Conservation (phyloP, 1,140 invertebrate species). For the Drosophila parvula region DNA sequence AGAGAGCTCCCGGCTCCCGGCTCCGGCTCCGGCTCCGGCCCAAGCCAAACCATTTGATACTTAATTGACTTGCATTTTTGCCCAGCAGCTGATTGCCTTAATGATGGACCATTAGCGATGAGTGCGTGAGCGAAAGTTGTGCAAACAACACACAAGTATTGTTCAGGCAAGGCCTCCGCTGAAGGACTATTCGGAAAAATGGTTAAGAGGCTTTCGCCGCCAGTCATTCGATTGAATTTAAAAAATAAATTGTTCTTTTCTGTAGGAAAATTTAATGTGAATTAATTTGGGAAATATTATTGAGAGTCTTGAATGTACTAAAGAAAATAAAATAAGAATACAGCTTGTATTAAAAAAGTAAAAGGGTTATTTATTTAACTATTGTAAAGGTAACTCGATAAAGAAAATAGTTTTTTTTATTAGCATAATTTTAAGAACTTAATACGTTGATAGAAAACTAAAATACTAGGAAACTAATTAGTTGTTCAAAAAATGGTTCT, state of each 20-base stretch:
- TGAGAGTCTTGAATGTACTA: neutral
- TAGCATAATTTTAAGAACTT: no score
- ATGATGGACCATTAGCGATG: constrained; percentile 60
- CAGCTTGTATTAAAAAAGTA: no score
- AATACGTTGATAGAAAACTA: no score
- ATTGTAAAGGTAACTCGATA: no score
- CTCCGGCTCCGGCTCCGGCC: neutral
- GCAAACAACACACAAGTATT: constrained; percentile 27
- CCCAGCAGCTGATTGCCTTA: constrained; percentile 54
- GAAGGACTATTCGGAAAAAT: constrained; percentile 8
- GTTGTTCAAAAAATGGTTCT: no score
- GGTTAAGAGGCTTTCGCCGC: neutral
- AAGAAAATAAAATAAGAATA: neutral
- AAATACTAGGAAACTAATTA: no score
- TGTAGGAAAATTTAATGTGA: neutral
- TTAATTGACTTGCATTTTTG: constrained; percentile 78
- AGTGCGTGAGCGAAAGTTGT: constrained; percentile 35
- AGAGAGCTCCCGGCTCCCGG: constrained; percentile 8
- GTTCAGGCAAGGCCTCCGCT: neutral
- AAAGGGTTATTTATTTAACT: no score
- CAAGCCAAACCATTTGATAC: constrained; percentile 69
- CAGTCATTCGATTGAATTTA: neutral
- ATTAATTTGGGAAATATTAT: neutral
- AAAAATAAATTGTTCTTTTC: neutral
- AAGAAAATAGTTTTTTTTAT: no score